A percentile compares a stretch with the other conserved stretches of the same genome.
These are phyloP conservation scores for Phasia obesa DNA, from an alignment of 2,888 invertebrate species.

Conservation along the genomic window DNA sequence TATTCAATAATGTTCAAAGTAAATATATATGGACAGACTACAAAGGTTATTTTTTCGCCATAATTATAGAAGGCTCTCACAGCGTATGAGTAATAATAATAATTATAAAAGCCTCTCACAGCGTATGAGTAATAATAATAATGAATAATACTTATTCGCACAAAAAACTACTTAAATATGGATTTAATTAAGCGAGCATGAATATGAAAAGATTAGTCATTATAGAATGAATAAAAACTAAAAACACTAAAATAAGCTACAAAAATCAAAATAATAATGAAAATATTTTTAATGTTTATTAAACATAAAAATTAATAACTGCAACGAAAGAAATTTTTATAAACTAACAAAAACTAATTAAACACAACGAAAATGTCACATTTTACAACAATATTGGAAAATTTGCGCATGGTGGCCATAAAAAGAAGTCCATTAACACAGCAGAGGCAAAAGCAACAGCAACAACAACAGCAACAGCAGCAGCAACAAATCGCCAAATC, in stretches of 20 bases:
- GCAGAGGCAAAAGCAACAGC: slow-evolving; percentile 66
- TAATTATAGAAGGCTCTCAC: neutral
- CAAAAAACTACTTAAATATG: neutral
- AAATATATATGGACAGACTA: too few relatives aligned
- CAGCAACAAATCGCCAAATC: slow-evolving; percentile 68
- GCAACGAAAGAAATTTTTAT: neutral
- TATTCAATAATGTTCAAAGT: too few relatives aligned
- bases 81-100: neutral
- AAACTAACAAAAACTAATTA: slow-evolving; percentile 22
- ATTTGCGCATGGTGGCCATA: slow-evolving; percentile 79
- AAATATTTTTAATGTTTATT: neutral
- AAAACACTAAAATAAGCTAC: neutral
- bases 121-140: neutral
- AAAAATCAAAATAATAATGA: neutral
- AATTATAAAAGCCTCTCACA: neutral
- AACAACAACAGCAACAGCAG: slow-evolving; percentile 65
- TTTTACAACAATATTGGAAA: slow-evolving; percentile 81
- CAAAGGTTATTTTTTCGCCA: too few relatives aligned
- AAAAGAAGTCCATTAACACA: slow-evolving; percentile 74
- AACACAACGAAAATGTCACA: slow-evolving; percentile 79
- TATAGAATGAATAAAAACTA: neutral
- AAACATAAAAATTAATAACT: slow-evolving; percentile 5
- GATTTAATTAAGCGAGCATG: neutral
- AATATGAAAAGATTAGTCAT: neutral
- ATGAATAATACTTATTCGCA: neutral